These are phyloP conservation scores for Chloroclystis v-ata DNA, from an alignment of 2,888 invertebrate species.

Conservation along the genomic window DNA sequence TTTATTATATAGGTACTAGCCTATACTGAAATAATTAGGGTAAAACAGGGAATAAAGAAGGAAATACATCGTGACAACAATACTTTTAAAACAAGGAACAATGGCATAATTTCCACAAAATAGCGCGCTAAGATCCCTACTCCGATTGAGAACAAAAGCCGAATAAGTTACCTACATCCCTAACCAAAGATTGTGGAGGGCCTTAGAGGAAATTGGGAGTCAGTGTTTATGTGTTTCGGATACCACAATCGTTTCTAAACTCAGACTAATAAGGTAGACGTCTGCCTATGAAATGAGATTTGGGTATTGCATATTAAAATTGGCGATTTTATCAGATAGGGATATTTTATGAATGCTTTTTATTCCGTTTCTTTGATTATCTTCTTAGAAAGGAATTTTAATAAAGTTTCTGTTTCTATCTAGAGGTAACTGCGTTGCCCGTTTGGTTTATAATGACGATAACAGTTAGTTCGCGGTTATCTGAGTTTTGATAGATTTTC, in stretches of 20 bases:
- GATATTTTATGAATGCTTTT: background rate
- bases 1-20: too few relatives aligned
- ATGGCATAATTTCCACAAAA: background rate
- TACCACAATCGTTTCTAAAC: conserved; percentile 28
- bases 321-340: conserved; percentile 20
- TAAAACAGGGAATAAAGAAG: too few relatives aligned
- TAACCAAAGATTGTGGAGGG: conserved; percentile 28
- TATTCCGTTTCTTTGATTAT: too few relatives aligned
- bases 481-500: too few relatives aligned
- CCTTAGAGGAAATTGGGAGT: conserved; percentile 47
- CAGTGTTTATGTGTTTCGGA: conserved; percentile 56
- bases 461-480: too few relatives aligned
- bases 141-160: conserved; percentile 16
- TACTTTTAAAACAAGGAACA: background rate
- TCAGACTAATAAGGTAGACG: conserved; percentile 34
- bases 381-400: too few relatives aligned
- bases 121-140: conserved; percentile 6
- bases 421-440: too few relatives aligned
- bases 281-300: conserved; percentile 28
- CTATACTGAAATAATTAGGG: too few relatives aligned
- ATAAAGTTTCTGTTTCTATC: too few relatives aligned
- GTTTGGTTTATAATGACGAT: too few relatives aligned
- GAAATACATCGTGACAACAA: too few relatives aligned
- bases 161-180: conserved; percentile 19
- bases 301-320: conserved; percentile 31